Percentiles rank a stretch among this genome's conserved stretches.
Evolutionary conservation across 1,140 invertebrate genomes (phyloP).

Genomic region (Rhopalosiphum maidis): DNA sequence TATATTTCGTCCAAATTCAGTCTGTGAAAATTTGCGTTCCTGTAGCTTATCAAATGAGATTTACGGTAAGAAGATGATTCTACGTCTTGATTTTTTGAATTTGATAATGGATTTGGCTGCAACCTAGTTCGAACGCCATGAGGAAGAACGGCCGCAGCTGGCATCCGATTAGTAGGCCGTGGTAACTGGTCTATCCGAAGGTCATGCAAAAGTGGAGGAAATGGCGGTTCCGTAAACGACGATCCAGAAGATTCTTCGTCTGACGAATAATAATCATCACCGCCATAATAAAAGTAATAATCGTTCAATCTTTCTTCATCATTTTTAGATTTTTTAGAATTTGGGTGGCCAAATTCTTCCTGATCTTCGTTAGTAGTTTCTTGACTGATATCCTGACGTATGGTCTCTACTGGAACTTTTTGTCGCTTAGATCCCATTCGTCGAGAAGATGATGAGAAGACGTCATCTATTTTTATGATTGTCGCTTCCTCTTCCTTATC

Average conservation of each 20-base stretch:
- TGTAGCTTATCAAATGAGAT: background rate
- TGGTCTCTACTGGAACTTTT: background rate
- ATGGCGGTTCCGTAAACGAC: background rate
- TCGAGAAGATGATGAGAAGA: background rate
- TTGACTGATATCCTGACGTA: background rate
- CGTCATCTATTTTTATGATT: background rate
- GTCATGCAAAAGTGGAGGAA: slow-evolving; percentile 8
- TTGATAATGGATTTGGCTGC: too few species aligned
- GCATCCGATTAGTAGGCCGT: background rate
- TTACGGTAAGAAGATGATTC: too few species aligned
- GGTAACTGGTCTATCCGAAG: slow-evolving; percentile 13
- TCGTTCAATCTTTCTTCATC: background rate
- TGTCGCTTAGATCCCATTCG: background rate
- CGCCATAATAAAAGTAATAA: background rate
- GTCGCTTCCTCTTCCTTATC: background rate
- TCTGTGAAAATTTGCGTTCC: background rate
- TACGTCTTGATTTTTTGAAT: background rate
- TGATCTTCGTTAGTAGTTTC: background rate
- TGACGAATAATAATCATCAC: background rate
- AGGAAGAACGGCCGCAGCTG: background rate
- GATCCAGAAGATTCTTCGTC: background rate
- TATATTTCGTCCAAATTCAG: background rate
- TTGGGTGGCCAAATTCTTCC: too few species aligned
- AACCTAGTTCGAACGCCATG: background rate
- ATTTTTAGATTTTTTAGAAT: background rate